phyloP scores from a whole-genome alignment of 2,113 vertebrate genomes.

The Cyphomyrus plagiostoma region DNA sequence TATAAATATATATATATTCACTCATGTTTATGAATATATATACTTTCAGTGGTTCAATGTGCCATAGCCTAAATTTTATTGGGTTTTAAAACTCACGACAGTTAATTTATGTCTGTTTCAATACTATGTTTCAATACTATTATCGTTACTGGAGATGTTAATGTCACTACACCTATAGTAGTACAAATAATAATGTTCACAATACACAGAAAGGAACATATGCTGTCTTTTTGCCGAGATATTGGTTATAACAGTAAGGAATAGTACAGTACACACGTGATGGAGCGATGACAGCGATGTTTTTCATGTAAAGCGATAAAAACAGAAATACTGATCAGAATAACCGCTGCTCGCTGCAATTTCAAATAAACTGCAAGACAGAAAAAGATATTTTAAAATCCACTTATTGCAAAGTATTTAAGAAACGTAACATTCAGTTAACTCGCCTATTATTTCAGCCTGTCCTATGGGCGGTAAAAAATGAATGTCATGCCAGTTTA shows the following conservation, averaged over 20 bases:
- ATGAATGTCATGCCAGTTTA: conserved; percentile 47
- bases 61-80: background rate
- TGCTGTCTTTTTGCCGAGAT: background rate
- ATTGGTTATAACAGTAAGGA: background rate
- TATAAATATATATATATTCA: background rate
- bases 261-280: background rate
- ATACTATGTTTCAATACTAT: background rate
- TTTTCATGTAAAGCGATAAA: conserved; percentile 21
- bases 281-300: background rate
- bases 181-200: background rate
- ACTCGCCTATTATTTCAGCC: conserved; percentile 50
- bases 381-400: conserved; percentile 43
- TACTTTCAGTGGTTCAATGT: background rate
- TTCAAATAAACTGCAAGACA: conserved; percentile 48
- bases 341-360: conserved; percentile 42
- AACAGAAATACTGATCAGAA: conserved; percentile 44
- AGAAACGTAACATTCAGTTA: conserved; percentile 52
- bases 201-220: background rate
- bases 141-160: background rate
- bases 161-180: background rate
- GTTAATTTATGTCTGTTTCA: background rate
- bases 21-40: no score
- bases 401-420: conserved; percentile 52
- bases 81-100: background rate
- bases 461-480: conserved; percentile 43